Evolutionary conservation across 2,888 invertebrate genomes (phyloP).

Genomic region (Rhopalosiphum nymphaeae): DNA sequence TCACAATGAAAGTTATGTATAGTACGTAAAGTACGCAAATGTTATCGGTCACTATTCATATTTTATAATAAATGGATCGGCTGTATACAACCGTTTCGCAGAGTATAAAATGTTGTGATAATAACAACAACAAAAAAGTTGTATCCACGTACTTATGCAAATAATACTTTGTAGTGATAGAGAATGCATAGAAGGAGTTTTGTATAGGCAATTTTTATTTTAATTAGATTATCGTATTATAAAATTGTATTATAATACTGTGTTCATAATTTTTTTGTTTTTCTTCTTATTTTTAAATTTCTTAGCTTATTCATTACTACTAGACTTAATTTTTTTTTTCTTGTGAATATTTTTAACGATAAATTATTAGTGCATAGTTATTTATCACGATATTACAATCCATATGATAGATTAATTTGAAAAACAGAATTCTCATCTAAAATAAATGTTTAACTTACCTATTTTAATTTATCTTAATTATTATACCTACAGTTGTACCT

Average conservation of each 20-base stretch:
- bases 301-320: background rate
- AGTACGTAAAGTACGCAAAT: background rate
- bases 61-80: background rate
- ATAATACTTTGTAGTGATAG: background rate
- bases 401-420: background rate
- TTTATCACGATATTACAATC: background rate
- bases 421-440: background rate
- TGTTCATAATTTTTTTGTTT: background rate
- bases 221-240: background rate
- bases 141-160: background rate
- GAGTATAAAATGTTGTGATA: background rate
- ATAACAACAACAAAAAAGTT: background rate
- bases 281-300: background rate
- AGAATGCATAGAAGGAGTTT: background rate
- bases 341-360: background rate
- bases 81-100: background rate
- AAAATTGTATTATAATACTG: background rate
- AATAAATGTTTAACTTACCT: background rate
- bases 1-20: background rate
- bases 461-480: background rate
- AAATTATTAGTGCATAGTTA: background rate
- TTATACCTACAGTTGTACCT: background rate
- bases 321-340: background rate
- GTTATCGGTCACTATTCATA: background rate
- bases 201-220: constrained; percentile 5